Percentiles rank a stretch among this genome's conserved stretches.
These are phyloP conservation scores for Choristoneura rosaceana DNA, from an alignment of 2,888 invertebrate species.

Conservation along the genomic window DNA sequence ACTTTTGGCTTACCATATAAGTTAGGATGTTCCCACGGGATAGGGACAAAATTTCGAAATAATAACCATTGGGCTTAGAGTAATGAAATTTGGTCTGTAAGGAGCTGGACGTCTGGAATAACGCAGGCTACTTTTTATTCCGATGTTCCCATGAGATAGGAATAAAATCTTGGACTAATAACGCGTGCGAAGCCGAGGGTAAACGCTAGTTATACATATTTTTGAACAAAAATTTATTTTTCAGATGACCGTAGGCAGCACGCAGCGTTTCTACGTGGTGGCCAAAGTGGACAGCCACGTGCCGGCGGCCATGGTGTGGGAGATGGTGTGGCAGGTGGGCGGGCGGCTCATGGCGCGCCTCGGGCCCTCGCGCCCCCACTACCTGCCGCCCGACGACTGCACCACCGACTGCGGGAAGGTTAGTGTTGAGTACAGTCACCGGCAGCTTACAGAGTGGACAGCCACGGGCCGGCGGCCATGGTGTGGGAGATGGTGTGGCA, in stretches of 20 bases:
- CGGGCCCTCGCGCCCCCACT: constrained; percentile 83
- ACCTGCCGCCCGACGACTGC: constrained; percentile 86
- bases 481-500: constrained; percentile 96
- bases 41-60: too few relatives aligned
- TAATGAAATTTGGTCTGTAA: too few relatives aligned
- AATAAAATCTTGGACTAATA: too few relatives aligned
- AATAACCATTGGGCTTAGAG: too few relatives aligned
- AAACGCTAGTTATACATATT: neutral
- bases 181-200: too few relatives aligned
- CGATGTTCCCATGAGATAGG: too few relatives aligned
- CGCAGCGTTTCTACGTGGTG: constrained; percentile 93
- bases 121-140: too few relatives aligned
- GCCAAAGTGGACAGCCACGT: constrained; percentile 52
- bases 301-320: constrained; percentile 87
- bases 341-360: constrained; percentile 90
- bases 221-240: constrained; percentile 35
- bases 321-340: constrained; percentile 93
- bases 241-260: constrained; percentile 93
- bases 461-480: constrained; percentile 37
- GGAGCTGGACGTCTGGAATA: too few relatives aligned
- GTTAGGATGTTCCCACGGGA: too few relatives aligned
- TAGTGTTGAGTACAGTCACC: too few relatives aligned
- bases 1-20: too few relatives aligned
- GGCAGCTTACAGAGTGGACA: constrained; percentile 54
- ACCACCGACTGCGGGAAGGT: constrained; percentile 88